Conservation (phyloP, 2,113 vertebrate species). For the Epinephelus fuscoguttatus region DNA sequence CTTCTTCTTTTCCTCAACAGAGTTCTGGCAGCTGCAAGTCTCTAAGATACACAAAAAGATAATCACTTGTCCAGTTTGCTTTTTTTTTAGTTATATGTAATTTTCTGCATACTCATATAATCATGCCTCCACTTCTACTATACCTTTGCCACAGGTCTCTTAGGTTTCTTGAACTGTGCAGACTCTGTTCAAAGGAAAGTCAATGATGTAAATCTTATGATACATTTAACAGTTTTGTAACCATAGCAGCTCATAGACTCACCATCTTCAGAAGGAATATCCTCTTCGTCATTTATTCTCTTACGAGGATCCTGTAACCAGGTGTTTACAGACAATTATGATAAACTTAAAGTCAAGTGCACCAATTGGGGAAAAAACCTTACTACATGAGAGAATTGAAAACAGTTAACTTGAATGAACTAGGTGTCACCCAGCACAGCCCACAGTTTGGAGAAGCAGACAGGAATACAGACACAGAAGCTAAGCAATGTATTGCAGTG, state of each 20-base stretch:
- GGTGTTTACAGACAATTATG: neutral
- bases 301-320: slow-evolving; percentile 49
- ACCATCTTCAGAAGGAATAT: slow-evolving; percentile 81
- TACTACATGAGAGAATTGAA: neutral
- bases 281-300: slow-evolving; percentile 37
- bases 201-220: neutral
- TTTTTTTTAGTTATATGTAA: neutral
- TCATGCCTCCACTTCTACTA: neutral
- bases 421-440: too few species aligned
- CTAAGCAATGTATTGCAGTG: too few species aligned
- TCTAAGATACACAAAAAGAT: slow-evolving; percentile 55
- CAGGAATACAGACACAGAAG: too few species aligned
- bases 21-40: slow-evolving; percentile 47
- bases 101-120: neutral
- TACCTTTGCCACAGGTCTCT: slow-evolving; percentile 74
- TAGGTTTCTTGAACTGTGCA: slow-evolving; percentile 83
- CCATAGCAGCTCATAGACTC: slow-evolving; percentile 16
- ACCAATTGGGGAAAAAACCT: neutral
- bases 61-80: neutral
- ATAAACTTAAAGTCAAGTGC: neutral
- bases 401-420: too few species aligned
- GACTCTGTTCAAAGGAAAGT: slow-evolving; percentile 76
- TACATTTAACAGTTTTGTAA: neutral
- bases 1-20: slow-evolving; percentile 68
- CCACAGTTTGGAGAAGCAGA: too few species aligned